Evolutionary conservation across 2,888 invertebrate species (phyloP).

Genomic region (Sericinus montela): DNA sequence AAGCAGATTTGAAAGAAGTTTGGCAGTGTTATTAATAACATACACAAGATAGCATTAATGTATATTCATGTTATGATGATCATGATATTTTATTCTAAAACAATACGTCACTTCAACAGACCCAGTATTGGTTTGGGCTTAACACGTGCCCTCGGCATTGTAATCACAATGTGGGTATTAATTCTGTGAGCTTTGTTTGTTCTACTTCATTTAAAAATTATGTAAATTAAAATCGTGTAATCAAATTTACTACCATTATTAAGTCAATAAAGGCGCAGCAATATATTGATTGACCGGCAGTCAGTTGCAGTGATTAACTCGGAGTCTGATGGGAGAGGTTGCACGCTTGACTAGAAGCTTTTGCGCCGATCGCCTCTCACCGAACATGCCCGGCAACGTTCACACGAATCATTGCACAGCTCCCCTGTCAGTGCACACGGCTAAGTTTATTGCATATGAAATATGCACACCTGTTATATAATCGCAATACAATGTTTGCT

Average conservation of each 20-base stretch:
- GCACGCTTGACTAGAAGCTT: constrained; percentile 60
- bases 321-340: constrained; percentile 27
- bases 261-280: constrained; percentile 25
- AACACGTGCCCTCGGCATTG: no score
- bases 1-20: no score
- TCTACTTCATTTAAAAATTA: no score
- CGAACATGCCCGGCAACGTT: constrained; percentile 53
- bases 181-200: no score
- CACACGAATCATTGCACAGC: constrained; percentile 61
- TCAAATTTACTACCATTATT: background rate
- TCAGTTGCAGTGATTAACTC: constrained; percentile 42
- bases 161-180: no score
- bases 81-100: no score
- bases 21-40: no score
- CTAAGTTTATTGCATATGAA: constrained; percentile 22
- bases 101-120: no score
- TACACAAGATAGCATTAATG: no score
- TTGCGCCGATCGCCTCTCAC: constrained; percentile 51
- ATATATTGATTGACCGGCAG: constrained; percentile 55
- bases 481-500: constrained; percentile 5
- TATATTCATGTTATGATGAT: no score
- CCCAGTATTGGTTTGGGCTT: no score
- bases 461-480: constrained; percentile 13
- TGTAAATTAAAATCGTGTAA: no score
- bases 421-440: constrained; percentile 38